phyloP scores from a whole-genome alignment of 2,888 invertebrate genomes.

The Plebejus anna region DNA sequence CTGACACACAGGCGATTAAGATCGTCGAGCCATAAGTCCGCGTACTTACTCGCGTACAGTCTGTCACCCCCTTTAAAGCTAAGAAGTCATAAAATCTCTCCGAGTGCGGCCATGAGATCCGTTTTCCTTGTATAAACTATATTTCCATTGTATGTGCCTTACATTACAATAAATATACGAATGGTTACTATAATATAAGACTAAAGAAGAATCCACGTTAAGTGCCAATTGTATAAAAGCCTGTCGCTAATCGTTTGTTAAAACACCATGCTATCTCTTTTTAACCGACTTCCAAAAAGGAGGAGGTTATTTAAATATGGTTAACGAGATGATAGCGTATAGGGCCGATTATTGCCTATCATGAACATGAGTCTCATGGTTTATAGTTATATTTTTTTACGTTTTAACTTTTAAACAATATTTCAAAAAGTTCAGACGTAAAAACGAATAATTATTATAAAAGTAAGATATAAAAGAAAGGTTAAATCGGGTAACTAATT shows the following conservation, averaged over 20 bases:
- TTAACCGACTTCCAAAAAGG: too few species aligned
- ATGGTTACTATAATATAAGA: slow-evolving; percentile 22
- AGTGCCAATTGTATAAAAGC: not conserved
- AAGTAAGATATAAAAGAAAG: too few species aligned
- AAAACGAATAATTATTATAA: not conserved
- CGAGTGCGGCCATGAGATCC: not conserved
- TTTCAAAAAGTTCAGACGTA: not conserved
- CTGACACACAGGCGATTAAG: too few species aligned
- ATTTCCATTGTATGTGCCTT: slow-evolving; percentile 22
- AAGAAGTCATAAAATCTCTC: not conserved
- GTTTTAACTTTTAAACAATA: not conserved
- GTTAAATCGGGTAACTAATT: too few species aligned
- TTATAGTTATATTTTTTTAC: not conserved
- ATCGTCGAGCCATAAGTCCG: too few species aligned
- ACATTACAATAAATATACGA: slow-evolving; percentile 36
- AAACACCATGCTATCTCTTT: too few species aligned
- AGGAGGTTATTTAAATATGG: not conserved
- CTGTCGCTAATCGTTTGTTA: not conserved
- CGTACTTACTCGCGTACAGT: too few species aligned
- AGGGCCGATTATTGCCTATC: not conserved
- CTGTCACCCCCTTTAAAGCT: too few species aligned
- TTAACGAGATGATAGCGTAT: not conserved
- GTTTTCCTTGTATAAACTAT: not conserved
- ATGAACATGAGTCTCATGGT: not conserved
- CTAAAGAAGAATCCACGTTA: not conserved